phyloP scores from a whole-genome alignment of 2,113 vertebrate genomes.

The Apaloderma vittatum region DNA sequence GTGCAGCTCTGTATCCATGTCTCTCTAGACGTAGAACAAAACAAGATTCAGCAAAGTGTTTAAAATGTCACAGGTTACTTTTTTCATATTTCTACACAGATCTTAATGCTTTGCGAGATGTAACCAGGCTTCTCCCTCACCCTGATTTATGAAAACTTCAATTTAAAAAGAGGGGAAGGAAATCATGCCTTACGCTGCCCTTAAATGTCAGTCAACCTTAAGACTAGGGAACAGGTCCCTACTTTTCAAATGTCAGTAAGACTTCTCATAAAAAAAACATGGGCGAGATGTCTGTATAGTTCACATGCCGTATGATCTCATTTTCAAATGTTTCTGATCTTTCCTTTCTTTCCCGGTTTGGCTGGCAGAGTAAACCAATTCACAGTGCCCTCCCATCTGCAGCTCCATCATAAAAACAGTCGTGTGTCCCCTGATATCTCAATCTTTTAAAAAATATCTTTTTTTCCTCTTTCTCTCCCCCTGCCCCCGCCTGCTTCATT shows the following conservation, averaged over 20 bases:
- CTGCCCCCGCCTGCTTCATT: background rate
- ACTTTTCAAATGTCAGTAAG: constrained; percentile 86
- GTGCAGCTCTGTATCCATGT: background rate
- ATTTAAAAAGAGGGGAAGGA: constrained; percentile 73
- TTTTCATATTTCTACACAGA: constrained; percentile 75
- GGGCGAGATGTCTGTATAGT: constrained; percentile 69
- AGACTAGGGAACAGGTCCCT: constrained; percentile 72
- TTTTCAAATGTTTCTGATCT: constrained; percentile 83
- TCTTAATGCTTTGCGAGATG: constrained; percentile 74
- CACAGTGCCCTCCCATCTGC: background rate
- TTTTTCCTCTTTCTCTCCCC: background rate
- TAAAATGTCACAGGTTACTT: constrained; percentile 81
- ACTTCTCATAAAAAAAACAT: constrained; percentile 80
- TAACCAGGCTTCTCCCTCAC: constrained; percentile 71
- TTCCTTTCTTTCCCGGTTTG: constrained; percentile 59
- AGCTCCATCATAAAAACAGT: constrained; percentile 30
- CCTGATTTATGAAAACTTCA: constrained; percentile 78
- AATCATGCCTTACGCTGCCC: constrained; percentile 66
- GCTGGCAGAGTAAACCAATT: constrained; percentile 71
- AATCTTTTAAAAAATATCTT: background rate
- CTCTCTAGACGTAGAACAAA: constrained; percentile 27
- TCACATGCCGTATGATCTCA: constrained; percentile 79
- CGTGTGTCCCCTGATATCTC: background rate
- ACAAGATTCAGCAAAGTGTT: constrained; percentile 67
- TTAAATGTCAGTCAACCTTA: constrained; percentile 83